Evolutionary conservation across 2,797 vertebrate species (phyloP), one percentile per base, ranked within the genome.

Genomic region (Clarias laeviceps): DNA sequence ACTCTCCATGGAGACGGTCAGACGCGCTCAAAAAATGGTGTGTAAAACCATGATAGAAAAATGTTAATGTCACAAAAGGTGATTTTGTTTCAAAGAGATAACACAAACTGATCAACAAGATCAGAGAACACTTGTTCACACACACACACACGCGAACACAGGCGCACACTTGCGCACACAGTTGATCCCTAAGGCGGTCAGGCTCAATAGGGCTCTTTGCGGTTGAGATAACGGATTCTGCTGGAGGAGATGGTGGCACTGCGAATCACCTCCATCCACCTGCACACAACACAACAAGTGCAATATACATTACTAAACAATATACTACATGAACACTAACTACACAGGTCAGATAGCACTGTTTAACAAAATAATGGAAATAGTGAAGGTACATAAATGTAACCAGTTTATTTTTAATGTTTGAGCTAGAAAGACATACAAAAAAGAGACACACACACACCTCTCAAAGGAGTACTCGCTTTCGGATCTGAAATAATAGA

Each of bases 181-280:
- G 5, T 68, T 82, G 59, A 66, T 90, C 88, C 80, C 77, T 84
- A 81, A 65, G 65, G 20, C 73, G 90, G 82, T 73, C 56, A 88
- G 89, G 81, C 0, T 99, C 95, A 99, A 78, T 97, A 97, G 91
- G 95, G 92, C 90, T 98, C 97, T 91, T 97, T 98, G 86, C 95
- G 96, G 93, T 96, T 97, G 82, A 95, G 93, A 84, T 95, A 88
- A 32, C 93, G 95, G 82, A 94, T 89, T 32, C 94, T 95, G 32
- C 95, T 94, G 91, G 95, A 94, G 1, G 96, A 96, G 87, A 95
- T 94, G 74, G 98, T 99, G 88, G 97, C 98, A 84, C 98, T 99
- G 91, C 96, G 96, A 93, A 99, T 99, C 82, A 99, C 98, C 92
- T 98, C 97, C 97, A 99, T 99, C 98, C 98, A 99, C 93, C 98